Base-by-base conservation (phyloP, 2,113 vertebrate genomes). In the Nesoenas mayeri region DNA sequence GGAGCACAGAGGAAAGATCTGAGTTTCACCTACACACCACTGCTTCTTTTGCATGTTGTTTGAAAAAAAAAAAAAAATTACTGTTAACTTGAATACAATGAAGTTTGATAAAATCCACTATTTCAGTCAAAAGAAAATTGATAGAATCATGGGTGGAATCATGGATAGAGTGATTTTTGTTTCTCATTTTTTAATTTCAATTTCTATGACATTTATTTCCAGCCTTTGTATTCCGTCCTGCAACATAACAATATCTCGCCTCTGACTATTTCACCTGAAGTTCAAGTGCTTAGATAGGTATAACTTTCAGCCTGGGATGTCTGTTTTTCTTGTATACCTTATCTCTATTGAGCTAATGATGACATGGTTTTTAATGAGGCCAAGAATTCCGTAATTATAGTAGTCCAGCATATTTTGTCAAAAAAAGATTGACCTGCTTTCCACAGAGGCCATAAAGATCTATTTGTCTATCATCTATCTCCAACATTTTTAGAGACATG, bases 231-330 rank as follows among this genome's bases (percentile, higher is more conserved):
- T 71, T 85, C 9, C 67, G 8, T 54, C 47, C 28, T 91, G 53
- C 34, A 85, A 7, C 1, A 1, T 18, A 34, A 16, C 1, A 0
- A 38, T 75, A 91, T 90, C 22, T 64, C 15, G 7, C 22, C 10
- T 70, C 24, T 44, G 36, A 22, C 53, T 1, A 0, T 58, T 79
- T 74, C 67, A 7, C 32, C 53, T 57, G n/a, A 61, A 1, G 5
- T 19, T 77, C 36, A 34, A 47, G 8, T 58, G 5, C 19, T 88
- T 88, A 44, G 13, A 44, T 15, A 13, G 12, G 1, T 48, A 57
- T 65, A 95, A 53, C 28, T 54, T 89, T 50, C 19, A 56, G 15
- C 10, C 40, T 61, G 21, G 15, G 8, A 54, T 54, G 12, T 40
- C n/a, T 79, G 21, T 17, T 92, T 72, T 75, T 65, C 50, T 44